Evolutionary conservation across 2,797 vertebrate species (phyloP).

Genomic region (Spinibarbus caldwelli): DNA sequence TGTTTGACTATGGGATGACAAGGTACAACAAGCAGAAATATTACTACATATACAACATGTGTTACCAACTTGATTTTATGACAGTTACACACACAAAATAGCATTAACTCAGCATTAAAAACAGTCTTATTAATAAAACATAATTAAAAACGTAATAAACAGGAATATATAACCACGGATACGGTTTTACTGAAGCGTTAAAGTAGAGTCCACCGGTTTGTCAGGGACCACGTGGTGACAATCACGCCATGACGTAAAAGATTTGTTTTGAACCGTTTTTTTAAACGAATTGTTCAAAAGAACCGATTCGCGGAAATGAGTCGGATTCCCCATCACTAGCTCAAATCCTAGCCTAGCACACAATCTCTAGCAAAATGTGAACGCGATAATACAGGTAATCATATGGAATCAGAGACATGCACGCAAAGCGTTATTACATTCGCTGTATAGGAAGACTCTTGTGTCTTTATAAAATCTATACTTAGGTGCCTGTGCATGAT

Average conservation of each 20-base stretch:
- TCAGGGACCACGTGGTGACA: not conserved
- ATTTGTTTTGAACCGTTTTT: not conserved
- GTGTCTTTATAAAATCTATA: not conserved
- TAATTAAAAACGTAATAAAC: too few species aligned
- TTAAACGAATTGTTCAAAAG: not conserved
- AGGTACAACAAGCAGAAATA: not conserved
- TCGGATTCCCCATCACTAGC: not conserved
- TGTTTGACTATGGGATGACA: not conserved
- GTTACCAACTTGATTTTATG: not conserved
- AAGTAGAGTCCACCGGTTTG: not conserved
- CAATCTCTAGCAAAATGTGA: not conserved
- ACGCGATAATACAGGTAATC: not conserved
- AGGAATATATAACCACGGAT: not conserved
- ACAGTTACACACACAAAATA: not conserved
- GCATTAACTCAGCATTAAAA: too few species aligned
- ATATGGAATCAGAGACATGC: not conserved
- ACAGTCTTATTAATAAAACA: not conserved
- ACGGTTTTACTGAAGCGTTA: not conserved
- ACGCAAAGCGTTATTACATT: not conserved
- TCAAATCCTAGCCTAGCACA: not conserved
- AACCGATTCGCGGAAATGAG: not conserved
- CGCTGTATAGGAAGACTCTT: not conserved
- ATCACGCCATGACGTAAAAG: not conserved
- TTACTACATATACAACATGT: not conserved
- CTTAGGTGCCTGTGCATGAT: not conserved